Conservation (phyloP, 1,140 invertebrate genomes). For the Asbolus verrucosus region DNA sequence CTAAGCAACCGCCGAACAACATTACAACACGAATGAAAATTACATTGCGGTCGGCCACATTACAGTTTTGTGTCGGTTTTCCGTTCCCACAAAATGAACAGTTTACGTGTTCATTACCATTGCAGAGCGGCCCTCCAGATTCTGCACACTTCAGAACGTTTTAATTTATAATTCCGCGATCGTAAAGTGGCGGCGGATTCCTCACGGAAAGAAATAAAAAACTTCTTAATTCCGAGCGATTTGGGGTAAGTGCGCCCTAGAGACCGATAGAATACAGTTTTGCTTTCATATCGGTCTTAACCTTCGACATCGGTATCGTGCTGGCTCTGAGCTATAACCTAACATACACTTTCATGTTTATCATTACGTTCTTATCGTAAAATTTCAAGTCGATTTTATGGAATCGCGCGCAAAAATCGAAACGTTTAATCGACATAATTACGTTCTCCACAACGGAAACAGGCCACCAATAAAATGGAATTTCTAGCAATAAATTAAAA, state of each 20-base stretch:
- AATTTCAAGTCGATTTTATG: conserved; percentile 1
- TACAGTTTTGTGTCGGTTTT: conserved; percentile 37
- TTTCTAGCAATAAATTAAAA: no score
- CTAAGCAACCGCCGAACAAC: conserved; percentile 17
- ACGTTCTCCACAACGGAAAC: no score
- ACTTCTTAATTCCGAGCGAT: conserved; percentile 26
- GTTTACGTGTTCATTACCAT: conserved; percentile 35
- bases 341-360: conserved; percentile 17
- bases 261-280: conserved; percentile 34
- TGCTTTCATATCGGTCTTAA: conserved; percentile 37
- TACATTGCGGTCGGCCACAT: conserved; percentile 37
- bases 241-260: conserved; percentile 25
- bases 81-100: conserved; percentile 35
- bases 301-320: conserved; percentile 29
- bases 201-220: conserved; percentile 4
- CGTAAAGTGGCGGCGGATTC: neutral
- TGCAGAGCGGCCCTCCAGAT: no score
- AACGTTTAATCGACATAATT: no score
- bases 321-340: conserved; percentile 6
- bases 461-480: no score
- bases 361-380: conserved; percentile 10
- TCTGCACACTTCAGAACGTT: no score
- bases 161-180: no score
- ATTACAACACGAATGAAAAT: conserved; percentile 36
- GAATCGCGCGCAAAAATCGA: no score